Evolutionary conservation across 1,140 invertebrate species (phyloP).

Genomic region (Bicyclus anynana): DNA sequence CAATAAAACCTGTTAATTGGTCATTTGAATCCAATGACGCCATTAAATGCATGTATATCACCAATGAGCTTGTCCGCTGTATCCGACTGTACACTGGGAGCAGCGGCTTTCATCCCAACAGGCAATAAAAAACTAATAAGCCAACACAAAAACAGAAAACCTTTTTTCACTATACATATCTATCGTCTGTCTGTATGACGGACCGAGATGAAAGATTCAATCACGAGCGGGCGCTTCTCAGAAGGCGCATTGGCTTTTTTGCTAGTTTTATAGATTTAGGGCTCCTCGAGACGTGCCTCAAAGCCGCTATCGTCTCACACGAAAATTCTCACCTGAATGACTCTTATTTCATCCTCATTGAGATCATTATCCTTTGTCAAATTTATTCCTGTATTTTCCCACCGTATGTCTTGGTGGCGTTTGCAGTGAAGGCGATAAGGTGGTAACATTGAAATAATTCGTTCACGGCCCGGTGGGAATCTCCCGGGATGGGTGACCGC

Average conservation of each 20-base stretch:
- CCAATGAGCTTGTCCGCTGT: conserved; percentile 3
- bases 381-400: background rate
- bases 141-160: conserved; percentile 38
- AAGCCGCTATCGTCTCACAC: conserved; percentile 14
- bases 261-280: conserved; percentile 48
- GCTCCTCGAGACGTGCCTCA: conserved; percentile 25
- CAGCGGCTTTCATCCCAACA: conserved; percentile 16
- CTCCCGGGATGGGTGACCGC: conserved; percentile 19
- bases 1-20: conserved; percentile 4
- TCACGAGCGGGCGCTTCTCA: conserved; percentile 54
- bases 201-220: conserved; percentile 60
- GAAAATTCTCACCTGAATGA: background rate
- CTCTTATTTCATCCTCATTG: background rate
- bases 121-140: conserved; percentile 43
- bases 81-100: conserved; percentile 2
- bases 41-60: conserved; percentile 2
- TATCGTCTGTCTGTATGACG: conserved; percentile 42
- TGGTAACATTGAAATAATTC: conserved; percentile 26
- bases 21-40: background rate
- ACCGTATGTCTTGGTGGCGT: conserved; percentile 10
- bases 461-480: conserved; percentile 19
- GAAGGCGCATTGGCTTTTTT: conserved; percentile 43
- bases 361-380: background rate
- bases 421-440: conserved; percentile 23
- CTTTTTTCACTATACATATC: conserved; percentile 38